phyloP scores from a whole-genome alignment of 2,797 vertebrate species.

The Thalassophryne amazonica region DNA sequence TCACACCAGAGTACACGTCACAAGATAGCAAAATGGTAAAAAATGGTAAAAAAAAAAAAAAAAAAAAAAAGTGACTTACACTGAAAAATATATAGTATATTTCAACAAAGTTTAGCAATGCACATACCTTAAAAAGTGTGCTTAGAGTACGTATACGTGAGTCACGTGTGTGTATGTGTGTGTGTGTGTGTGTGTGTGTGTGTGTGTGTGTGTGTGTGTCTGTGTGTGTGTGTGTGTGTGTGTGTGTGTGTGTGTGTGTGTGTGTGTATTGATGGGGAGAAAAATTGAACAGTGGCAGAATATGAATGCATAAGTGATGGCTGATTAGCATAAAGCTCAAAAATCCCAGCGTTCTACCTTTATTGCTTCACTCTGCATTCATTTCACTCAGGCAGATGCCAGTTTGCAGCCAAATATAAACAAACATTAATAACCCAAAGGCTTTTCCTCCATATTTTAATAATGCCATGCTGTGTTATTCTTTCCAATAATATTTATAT shows the following conservation, averaged over 20 bases:
- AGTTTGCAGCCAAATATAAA: slow-evolving; percentile 57
- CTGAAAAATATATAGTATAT: too few species aligned
- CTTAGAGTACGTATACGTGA: not conserved
- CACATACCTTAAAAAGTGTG: too few species aligned
- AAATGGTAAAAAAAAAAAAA: too few species aligned
- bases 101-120: too few species aligned
- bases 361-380: slow-evolving; percentile 69
- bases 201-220: not conserved
- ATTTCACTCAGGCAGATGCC: slow-evolving; percentile 51
- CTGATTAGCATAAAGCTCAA: slow-evolving; percentile 63
- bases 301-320: slow-evolving; percentile 62
- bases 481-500: slow-evolving; percentile 32
- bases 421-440: slow-evolving; percentile 66
- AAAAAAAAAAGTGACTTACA: too few species aligned
- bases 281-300: slow-evolving; percentile 49
- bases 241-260: not conserved
- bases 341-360: slow-evolving; percentile 52
- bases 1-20: too few species aligned
- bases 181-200: not conserved
- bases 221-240: not conserved
- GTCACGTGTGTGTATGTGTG: not conserved
- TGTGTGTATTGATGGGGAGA: slow-evolving; percentile 3
- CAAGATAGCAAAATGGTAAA: too few species aligned
- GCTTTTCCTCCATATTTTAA: slow-evolving; percentile 48
- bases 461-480: slow-evolving; percentile 41